phyloP scores from a whole-genome alignment of 2,888 invertebrate genomes.

The Oscheius onirici region DNA sequence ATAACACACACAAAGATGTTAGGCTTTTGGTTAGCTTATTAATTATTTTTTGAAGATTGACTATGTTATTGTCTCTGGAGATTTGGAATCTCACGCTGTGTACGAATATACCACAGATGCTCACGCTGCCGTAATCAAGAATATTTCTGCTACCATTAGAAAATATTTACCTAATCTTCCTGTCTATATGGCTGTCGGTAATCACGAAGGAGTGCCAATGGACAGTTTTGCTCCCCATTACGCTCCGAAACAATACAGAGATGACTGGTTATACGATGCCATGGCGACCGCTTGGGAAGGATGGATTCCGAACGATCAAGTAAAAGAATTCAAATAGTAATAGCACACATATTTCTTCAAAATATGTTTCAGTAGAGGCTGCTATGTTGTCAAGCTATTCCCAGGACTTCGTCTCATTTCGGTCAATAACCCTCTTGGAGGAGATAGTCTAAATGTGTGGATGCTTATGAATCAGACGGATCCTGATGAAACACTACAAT shows the following conservation, averaged over 20 bases:
- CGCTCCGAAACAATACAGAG: slow-evolving; percentile 56
- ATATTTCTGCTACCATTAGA: slow-evolving; percentile 55
- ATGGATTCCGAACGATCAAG: slow-evolving; percentile 76
- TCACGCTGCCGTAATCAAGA: slow-evolving; percentile 54
- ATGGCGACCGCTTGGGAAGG: slow-evolving; percentile 83
- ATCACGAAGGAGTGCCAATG: slow-evolving; percentile 94
- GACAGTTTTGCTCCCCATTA: slow-evolving; percentile 77
- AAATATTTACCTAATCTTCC: slow-evolving; percentile 82
- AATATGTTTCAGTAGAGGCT: slow-evolving; percentile 78
- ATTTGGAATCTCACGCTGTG: slow-evolving; percentile 61
- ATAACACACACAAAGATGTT: slow-evolving; percentile 45
- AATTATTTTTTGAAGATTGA: slow-evolving; percentile 46
- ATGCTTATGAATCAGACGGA: slow-evolving; percentile 33
- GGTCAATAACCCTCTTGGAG: slow-evolving; percentile 66
- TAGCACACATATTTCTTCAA: background rate
- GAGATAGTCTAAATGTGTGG: slow-evolving; percentile 72
- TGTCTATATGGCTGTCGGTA: slow-evolving; percentile 92
- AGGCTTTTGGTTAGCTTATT: no score
- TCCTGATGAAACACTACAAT: slow-evolving; percentile 34
- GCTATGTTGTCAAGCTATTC: slow-evolving; percentile 80
- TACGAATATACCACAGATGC: slow-evolving; percentile 60
- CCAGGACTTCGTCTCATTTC: slow-evolving; percentile 68
- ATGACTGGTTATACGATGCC: slow-evolving; percentile 85
- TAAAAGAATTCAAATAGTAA: slow-evolving; percentile 29
- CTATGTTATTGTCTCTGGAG: slow-evolving; percentile 64